A percentile compares a stretch with the other conserved stretches of the same genome.
Conservation (phyloP, 2,888 invertebrate species). For the Andrena bicolor region DNA sequence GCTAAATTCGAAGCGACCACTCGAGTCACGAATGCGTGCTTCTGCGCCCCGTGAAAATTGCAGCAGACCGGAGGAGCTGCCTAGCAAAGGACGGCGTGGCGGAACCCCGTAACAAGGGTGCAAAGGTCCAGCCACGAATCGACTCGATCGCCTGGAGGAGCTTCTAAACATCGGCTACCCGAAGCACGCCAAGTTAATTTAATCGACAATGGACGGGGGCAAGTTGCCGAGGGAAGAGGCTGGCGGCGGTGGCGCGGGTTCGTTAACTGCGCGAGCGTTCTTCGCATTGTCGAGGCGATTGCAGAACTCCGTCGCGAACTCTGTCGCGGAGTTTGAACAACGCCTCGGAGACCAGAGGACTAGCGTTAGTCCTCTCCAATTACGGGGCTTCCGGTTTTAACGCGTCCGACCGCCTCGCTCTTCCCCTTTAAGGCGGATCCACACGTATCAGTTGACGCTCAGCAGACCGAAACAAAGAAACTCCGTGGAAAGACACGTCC, state of each 20-base stretch:
- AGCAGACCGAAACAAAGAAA: no score
- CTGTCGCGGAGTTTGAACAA: slow-evolving; percentile 53
- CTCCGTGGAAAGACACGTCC: no score
- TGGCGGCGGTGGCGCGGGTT: slow-evolving; percentile 28
- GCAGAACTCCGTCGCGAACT: slow-evolving; percentile 51
- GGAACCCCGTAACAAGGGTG: slow-evolving; percentile 12
- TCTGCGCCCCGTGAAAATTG: no score
- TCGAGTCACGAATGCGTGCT: no score
- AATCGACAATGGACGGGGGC: slow-evolving; percentile 29
- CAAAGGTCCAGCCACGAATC: slow-evolving; percentile 1
- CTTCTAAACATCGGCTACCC: neutral
- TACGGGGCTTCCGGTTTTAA: slow-evolving; percentile 62
- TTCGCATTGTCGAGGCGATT: slow-evolving; percentile 65
- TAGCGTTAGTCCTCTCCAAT: slow-evolving; percentile 72
- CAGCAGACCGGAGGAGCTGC: no score
- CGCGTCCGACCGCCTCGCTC: slow-evolving; percentile 14
- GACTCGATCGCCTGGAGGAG: slow-evolving; percentile 8
- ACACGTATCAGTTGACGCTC: no score
- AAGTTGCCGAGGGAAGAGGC: slow-evolving; percentile 13
- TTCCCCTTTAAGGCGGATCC: neutral
- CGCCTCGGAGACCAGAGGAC: slow-evolving; percentile 51
- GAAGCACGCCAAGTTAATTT: slow-evolving; percentile 32
- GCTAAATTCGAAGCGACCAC: no score
- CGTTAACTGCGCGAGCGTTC: slow-evolving; percentile 62
- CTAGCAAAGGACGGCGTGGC: neutral